A percentile compares a stretch with the other conserved stretches of the same genome.
Conservation (phyloP, 2,797 vertebrate genomes). For the Lagorchestes hirsutus region DNA sequence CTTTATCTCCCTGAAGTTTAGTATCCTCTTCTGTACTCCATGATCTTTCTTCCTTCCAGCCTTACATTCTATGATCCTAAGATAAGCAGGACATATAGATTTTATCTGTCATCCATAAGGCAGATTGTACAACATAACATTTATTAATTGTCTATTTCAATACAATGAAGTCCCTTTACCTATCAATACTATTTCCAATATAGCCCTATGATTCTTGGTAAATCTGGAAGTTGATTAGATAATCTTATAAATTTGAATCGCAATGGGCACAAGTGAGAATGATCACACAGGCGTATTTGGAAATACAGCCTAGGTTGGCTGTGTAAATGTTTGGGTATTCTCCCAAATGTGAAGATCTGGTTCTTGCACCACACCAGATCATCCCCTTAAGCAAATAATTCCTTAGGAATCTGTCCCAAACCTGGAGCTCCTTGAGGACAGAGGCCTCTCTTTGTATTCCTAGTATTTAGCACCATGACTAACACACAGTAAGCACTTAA, state of each 20-base stretch:
- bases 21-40: neutral
- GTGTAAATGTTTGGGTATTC: neutral
- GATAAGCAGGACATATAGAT: neutral
- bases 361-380: constrained; percentile 32
- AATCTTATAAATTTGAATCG: neutral
- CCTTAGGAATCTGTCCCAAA: constrained; percentile 53
- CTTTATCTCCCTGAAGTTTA: neutral
- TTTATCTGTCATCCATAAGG: neutral
- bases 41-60: neutral
- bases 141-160: neutral
- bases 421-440: neutral
- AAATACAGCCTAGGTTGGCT: neutral
- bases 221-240: neutral
- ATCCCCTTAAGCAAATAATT: constrained; percentile 58
- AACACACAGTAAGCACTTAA: neutral
- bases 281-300: neutral
- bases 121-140: neutral
- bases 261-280: neutral
- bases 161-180: neutral
- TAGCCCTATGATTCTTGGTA: neutral
- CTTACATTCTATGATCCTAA: neutral
- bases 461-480: neutral
- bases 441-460: neutral
- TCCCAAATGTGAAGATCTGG: neutral
- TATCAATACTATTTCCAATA: neutral